Conservation (phyloP, 92 coral and sea anemone genomes). For the Chrysogorgia sp. region DNA sequence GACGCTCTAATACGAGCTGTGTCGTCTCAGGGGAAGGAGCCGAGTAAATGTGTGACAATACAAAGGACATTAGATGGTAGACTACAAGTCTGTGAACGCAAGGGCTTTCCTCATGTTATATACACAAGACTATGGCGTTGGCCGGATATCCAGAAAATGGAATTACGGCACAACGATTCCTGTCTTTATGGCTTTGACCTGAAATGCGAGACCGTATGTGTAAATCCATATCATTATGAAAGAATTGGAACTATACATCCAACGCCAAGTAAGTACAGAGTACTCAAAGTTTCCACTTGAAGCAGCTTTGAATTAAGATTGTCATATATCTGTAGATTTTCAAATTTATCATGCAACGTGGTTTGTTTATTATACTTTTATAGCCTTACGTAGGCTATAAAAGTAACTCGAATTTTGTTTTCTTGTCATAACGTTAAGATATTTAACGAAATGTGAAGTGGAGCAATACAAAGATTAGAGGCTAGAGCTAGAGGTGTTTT, state of each 20-base stretch:
- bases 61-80: constrained; percentile 98
- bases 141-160: constrained; percentile 99
- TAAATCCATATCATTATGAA: constrained; percentile 98
- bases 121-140: constrained; percentile 99
- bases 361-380: background rate
- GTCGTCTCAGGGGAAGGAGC: constrained; percentile 90
- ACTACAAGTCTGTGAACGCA: constrained; percentile 99
- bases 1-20: constrained; percentile 93
- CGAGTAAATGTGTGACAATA: constrained; percentile 98
- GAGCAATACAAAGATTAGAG: too few species aligned
- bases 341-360: background rate
- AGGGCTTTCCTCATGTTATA: constrained; percentile 99
- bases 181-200: constrained; percentile 99
- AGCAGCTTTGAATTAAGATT: constrained; percentile 23
- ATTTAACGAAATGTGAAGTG: background rate
- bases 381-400: background rate
- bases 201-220: constrained; percentile 98
- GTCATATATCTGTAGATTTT: constrained; percentile 8
- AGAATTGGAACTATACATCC: constrained; percentile 80
- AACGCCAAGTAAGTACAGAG: constrained; percentile 38
- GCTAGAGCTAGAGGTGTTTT: background rate
- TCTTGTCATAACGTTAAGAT: constrained; percentile 9
- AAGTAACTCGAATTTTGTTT: background rate
- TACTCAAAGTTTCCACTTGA: background rate
- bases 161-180: constrained; percentile 96